A percentile compares a stretch with the other conserved stretches of the same genome.
Conservation (phyloP, 2,113 vertebrate species). For the Neolamprologus modestus region DNA sequence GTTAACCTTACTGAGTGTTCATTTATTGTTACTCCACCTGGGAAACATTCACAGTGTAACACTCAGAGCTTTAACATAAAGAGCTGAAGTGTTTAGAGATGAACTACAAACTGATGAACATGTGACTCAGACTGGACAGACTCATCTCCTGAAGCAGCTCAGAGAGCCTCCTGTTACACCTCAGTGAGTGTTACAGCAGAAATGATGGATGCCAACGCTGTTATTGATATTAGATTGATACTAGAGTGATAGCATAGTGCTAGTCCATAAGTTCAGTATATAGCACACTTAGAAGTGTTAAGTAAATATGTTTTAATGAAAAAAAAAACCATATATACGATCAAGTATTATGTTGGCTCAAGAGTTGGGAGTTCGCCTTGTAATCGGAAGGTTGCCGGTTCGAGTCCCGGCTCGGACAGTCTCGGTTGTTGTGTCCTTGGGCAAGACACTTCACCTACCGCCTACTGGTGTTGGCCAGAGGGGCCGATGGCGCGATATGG, state of each 20-base stretch:
- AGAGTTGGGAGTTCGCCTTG: accelerated
- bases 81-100: background rate
- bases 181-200: background rate
- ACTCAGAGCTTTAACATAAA: accelerated
- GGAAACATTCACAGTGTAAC: accelerated
- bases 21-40: background rate
- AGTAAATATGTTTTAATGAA: background rate
- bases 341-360: accelerated
- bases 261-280: accelerated
- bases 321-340: accelerated
- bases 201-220: accelerated
- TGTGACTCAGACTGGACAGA: accelerated
- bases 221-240: background rate
- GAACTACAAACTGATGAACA: background rate
- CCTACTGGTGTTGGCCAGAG: accelerated
- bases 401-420: accelerated
- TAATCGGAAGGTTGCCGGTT: too few species aligned
- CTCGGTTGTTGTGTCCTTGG: too few species aligned
- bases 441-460: too few species aligned
- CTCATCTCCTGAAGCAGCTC: background rate
- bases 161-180: accelerated
- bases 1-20: background rate
- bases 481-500: accelerated
- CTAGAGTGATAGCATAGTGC: accelerated
- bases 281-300: background rate